These are phyloP conservation scores for Coracias cyanogaster DNA, from an alignment of 2,797 vertebrate genomes.

Conservation along the genomic window DNA sequence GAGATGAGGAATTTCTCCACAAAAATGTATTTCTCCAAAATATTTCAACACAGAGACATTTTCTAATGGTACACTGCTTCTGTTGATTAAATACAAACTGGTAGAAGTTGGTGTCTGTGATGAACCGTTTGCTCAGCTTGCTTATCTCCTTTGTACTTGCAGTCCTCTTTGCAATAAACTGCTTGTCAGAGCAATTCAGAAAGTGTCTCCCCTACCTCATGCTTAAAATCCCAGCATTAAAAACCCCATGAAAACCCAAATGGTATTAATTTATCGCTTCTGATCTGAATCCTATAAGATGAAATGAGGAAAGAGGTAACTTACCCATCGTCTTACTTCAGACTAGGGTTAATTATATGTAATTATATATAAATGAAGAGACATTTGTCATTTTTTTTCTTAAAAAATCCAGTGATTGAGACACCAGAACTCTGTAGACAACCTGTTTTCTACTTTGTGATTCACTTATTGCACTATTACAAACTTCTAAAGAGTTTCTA, in stretches of 20 bases:
- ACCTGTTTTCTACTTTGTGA: neutral
- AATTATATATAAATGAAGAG: conserved; percentile 31
- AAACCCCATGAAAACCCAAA: neutral
- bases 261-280: neutral
- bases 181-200: conserved; percentile 14
- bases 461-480: neutral
- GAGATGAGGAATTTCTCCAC: neutral
- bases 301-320: conserved; percentile 18
- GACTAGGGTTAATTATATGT: conserved; percentile 28
- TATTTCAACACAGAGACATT: neutral
- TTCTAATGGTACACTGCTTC: neutral
- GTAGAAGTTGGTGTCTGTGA: neutral
- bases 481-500: neutral
- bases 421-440: neutral
- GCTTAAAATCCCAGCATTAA: neutral
- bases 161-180: neutral
- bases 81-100: neutral
- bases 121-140: neutral
- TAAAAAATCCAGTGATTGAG: conserved; percentile 3
- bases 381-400: neutral
- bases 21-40: neutral
- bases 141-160: neutral
- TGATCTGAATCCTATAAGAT: neutral
- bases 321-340: conserved; percentile 4
- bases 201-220: neutral